Percentiles rank a stretch among this genome's conserved stretches.
phyloP scores from a whole-genome alignment of 2,797 vertebrate species.

The Lacerta viridis region DNA sequence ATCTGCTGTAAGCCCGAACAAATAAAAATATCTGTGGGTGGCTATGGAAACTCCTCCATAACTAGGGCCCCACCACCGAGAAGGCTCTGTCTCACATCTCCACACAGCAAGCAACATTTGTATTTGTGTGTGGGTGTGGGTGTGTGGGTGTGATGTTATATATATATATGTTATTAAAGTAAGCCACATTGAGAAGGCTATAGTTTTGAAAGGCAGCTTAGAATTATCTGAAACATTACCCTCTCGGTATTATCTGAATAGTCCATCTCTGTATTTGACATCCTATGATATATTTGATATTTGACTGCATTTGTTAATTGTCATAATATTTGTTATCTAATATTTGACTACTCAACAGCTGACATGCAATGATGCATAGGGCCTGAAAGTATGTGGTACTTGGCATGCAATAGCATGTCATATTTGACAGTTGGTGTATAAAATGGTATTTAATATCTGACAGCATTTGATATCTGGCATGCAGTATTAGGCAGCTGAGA shows the following conservation, averaged over 20 bases:
- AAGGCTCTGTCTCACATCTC: no score
- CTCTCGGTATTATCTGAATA: neutral
- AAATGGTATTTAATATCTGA: neutral
- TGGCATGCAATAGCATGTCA: neutral
- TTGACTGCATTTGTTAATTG: neutral
- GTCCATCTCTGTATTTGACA: neutral
- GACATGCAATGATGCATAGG: neutral
- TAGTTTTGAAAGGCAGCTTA: no score
- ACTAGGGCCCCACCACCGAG: no score
- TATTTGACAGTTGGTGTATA: neutral
- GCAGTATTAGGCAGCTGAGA: neutral
- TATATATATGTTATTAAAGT: no score
- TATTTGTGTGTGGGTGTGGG: no score
- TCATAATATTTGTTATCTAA: neutral
- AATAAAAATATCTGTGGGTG: no score
- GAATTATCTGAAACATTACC: no score
- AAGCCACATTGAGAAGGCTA: no score
- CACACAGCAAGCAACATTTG: no score
- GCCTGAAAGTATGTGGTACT: neutral
- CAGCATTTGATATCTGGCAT: neutral
- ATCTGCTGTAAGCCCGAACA: no score
- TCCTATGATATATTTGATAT: neutral
- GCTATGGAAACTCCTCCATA: no score
- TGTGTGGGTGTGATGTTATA: no score
- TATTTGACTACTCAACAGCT: neutral